Evolutionary conservation across 2,113 vertebrate species (phyloP), one percentile per base, ranked within the genome.

Genomic region (Pseudorasbora parva): DNA sequence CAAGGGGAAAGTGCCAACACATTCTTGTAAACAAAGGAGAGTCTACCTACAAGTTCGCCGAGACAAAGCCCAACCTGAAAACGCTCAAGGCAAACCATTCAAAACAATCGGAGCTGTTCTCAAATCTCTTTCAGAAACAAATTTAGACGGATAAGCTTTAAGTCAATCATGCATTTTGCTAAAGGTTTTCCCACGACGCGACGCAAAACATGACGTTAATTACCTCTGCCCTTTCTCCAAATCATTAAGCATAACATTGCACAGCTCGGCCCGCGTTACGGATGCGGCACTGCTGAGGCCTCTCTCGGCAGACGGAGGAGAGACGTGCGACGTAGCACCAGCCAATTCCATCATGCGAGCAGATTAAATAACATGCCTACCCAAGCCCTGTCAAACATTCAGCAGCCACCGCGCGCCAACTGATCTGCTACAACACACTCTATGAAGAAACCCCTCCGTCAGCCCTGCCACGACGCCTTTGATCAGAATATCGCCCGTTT

Each of bases 321-420:
- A 56, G 60, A 88, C 79, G 15, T 84, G 87, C 45, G 33, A 92
- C 89, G 90, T 91, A 94, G 94, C 92, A 92, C 92, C 84, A 88
- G 92, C 78, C 89, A 92, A 92, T 93, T 94, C 94, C 92, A 92
- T 94, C 94, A 79, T 5, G 91, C 91, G 88, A 92, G 87, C 92
- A 94, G 94, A 96, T 96, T 95, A 94, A 97, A 93, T 93, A 94
- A 90, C 94, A 90, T 91, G 91, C 91, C 89, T 86, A 89, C 92
- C 91, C 81, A 89, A 74, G 86, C 91, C 91, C 92, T 93, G 95
- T 96, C 96, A 96, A 96, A 93, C 93, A 82, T 89, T 88, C 89
- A 77, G 90, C 92, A 85, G 91, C 93, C 92, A 93, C 91, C 90
- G 88, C 72, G 92, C 94, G 92, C 90, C 91, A 76, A 88, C 88